Conservation (phyloP, 2,113 vertebrate species). For the Clinocottus analis region DNA sequence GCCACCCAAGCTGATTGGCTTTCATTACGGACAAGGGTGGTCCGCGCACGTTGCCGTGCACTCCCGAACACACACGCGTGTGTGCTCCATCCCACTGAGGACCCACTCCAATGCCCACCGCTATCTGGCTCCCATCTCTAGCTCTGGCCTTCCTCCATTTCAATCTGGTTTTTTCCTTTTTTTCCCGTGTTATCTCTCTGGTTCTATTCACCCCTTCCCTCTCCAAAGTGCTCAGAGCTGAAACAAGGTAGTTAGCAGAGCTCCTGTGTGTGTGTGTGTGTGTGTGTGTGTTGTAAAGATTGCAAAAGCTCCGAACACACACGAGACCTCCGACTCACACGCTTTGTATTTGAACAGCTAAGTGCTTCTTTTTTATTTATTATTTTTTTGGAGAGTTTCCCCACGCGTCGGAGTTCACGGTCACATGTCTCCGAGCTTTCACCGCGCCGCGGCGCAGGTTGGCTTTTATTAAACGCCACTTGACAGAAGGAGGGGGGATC, state of each 20-base stretch:
- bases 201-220: slow-evolving; percentile 52
- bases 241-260: slow-evolving; percentile 49
- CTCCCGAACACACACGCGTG: slow-evolving; percentile 15
- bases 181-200: slow-evolving; percentile 33
- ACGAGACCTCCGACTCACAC: slow-evolving; percentile 14
- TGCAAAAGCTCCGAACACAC: slow-evolving; percentile 16
- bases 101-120: slow-evolving; percentile 59
- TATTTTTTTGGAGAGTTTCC: background rate
- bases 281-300: slow-evolving; percentile 1
- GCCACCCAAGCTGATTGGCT: slow-evolving; percentile 76
- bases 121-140: slow-evolving; percentile 52
- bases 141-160: slow-evolving; percentile 63
- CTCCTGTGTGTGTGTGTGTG: slow-evolving; percentile 24
- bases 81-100: slow-evolving; percentile 41
- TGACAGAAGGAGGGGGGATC: slow-evolving; percentile 54
- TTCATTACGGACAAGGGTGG: slow-evolving; percentile 72
- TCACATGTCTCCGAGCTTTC: slow-evolving; percentile 39
- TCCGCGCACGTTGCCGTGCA: slow-evolving; percentile 16
- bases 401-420: slow-evolving; percentile 3
- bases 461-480: slow-evolving; percentile 70
- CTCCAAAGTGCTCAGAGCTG: slow-evolving; percentile 41
- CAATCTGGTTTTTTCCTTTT: slow-evolving; percentile 37
- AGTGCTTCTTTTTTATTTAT: background rate
- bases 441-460: slow-evolving; percentile 18
- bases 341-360: slow-evolving; percentile 40